phyloP scores from a whole-genome alignment of 2,797 vertebrate genomes.

The Pygocentrus nattereri region DNA sequence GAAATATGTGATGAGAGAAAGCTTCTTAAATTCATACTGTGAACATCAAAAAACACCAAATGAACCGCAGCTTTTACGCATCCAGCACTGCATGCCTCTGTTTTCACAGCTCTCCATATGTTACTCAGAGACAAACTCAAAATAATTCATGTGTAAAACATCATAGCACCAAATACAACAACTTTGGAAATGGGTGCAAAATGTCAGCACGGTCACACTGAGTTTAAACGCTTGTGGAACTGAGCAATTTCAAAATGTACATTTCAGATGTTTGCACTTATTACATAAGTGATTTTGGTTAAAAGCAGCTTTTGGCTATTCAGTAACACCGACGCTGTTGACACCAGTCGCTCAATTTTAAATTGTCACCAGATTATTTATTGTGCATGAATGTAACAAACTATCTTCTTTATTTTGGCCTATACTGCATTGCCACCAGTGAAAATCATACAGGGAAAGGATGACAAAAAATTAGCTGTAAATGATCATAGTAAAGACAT shows the following conservation, averaged over 20 bases:
- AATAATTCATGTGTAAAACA: constrained; percentile 35
- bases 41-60: constrained; percentile 10
- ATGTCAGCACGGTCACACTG: not conserved
- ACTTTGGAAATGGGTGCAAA: constrained; percentile 12
- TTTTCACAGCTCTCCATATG: not conserved
- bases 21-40: not conserved
- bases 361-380: constrained; percentile 24
- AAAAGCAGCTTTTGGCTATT: constrained; percentile 75
- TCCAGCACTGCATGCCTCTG: constrained; percentile 14
- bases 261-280: constrained; percentile 47
- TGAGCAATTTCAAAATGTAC: constrained; percentile 29
- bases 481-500: constrained; percentile 25
- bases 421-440: constrained; percentile 35
- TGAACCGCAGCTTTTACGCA: constrained; percentile 9
- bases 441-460: constrained; percentile 26
- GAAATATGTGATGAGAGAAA: constrained; percentile 31
- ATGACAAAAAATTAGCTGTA: constrained; percentile 17
- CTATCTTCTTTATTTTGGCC: constrained; percentile 3
- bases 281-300: constrained; percentile 70
- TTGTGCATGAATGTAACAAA: constrained; percentile 14
- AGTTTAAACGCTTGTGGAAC: not conserved
- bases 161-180: constrained; percentile 45
- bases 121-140: not conserved
- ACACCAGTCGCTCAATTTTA: constrained; percentile 28
- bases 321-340: constrained; percentile 59